phyloP scores from a whole-genome alignment of 2,797 vertebrate genomes.

The Hyperoplus immaculatus region DNA sequence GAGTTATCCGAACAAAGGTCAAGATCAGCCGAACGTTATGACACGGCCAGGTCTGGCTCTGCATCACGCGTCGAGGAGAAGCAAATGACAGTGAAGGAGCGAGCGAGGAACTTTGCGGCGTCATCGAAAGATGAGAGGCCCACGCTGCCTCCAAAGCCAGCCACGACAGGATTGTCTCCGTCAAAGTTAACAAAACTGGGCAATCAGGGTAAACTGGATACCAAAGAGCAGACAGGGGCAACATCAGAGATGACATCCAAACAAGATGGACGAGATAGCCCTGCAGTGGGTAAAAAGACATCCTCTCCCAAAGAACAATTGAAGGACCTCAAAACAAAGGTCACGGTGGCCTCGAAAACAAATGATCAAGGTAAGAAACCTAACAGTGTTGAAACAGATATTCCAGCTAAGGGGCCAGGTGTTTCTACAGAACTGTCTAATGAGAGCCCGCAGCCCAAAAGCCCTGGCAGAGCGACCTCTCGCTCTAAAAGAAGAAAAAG shows the following conservation, averaged over 20 bases:
- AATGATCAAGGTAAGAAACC: constrained; percentile 21
- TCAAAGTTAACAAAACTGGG: constrained; percentile 62
- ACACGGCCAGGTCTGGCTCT: constrained; percentile 37
- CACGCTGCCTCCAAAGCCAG: constrained; percentile 32
- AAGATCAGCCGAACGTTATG: constrained; percentile 55
- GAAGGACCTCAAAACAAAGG: constrained; percentile 45
- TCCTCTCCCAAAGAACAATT: constrained; percentile 25
- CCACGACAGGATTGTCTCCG: constrained; percentile 51
- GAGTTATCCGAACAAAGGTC: constrained; percentile 57
- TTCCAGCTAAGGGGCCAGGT: constrained; percentile 8
- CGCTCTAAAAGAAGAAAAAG: constrained; percentile 74
- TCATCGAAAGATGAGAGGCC: constrained; percentile 10
- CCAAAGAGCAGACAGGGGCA: constrained; percentile 24
- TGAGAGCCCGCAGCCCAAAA: constrained; percentile 54
- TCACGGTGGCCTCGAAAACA: constrained; percentile 20
- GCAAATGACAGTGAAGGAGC: constrained; percentile 64
- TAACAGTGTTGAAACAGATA: constrained; percentile 7
- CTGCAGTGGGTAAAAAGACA: constrained; percentile 1
- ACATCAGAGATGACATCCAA: constrained; percentile 57
- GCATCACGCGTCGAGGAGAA: constrained; percentile 52
- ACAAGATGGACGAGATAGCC: constrained; percentile 56
- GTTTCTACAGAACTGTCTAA: constrained; percentile 42
- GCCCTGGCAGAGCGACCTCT: constrained; percentile 45
- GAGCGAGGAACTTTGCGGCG: constrained; percentile 53
- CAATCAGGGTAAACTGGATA: constrained; percentile 70